Evolutionary conservation across 2,113 vertebrate genomes (phyloP), one percentile per base, ranked within the genome.

Genomic region (Scartelaos histophorus): DNA sequence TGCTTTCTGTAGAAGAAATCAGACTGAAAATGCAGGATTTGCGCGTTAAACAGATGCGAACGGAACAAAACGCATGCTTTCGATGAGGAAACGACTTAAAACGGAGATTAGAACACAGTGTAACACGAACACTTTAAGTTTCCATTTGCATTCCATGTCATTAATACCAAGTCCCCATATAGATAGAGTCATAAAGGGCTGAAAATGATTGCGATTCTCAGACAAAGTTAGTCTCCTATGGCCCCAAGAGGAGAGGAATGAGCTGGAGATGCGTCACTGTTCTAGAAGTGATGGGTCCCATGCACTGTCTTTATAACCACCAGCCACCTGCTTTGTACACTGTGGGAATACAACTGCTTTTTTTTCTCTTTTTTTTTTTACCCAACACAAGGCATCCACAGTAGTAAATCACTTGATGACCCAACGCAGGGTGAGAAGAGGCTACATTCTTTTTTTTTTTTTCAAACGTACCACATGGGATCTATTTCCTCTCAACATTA

Each of bases 401-500:
- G 84, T 51, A 79, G 82, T 87, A 81, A 75, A 89, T 82, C 77
- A 87, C 66, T 69, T 75, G 79, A 85, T 88, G 84, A 89, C 82
- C 85, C 84, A 85, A 90, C 83, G 82, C 76, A 72, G 81, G 81
- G 82, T 85, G 78, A 87, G 87, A 82, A 86, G 70, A 81, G 75
- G 82, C 83, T 87, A 69, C 74, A 74, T 82, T 79, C 57, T 73
- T 71, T 75, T 68, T 76, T 69, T 45, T 29, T 29, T 19, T 62
- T 51, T 45, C 22, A 22, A 17, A 7, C 29, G 3, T 83, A 74
- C 86, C 91, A 91, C 91, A 90, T 90, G 88, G 91, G 88, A 87
- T 91, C 87, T 80, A 90, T 90, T 92, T 91, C 85, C 88, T 88
- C 81, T 85, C 76, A 71, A 82, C 89, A 86, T 90, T 88, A 85